phyloP scores from a whole-genome alignment of 2,797 vertebrate genomes.

The Buceros bicornis region DNA sequence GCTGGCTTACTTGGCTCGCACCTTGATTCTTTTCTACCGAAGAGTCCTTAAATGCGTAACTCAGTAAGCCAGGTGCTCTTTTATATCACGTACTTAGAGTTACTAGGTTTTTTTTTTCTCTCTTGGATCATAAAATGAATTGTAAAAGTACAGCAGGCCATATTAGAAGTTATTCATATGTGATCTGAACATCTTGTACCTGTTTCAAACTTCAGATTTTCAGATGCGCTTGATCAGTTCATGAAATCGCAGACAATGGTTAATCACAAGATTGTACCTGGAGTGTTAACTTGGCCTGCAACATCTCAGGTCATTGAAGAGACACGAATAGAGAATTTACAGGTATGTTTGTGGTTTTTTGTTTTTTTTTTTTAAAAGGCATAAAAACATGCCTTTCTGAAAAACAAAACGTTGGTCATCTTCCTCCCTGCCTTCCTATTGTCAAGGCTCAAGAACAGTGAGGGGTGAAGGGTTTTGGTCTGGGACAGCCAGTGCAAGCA shows the following conservation, averaged over 20 bases:
- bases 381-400: not conserved
- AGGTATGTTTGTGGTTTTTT: slow-evolving; percentile 56
- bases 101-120: not conserved
- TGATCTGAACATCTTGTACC: not conserved
- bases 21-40: not conserved
- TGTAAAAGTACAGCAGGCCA: accelerated
- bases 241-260: slow-evolving; percentile 87
- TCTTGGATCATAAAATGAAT: not conserved
- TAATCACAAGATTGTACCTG: slow-evolving; percentile 85
- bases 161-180: not conserved
- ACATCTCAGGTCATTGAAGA: slow-evolving; percentile 89
- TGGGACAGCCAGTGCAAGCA: not conserved
- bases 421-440: not conserved
- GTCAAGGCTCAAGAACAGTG: no score
- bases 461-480: not conserved
- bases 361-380: not conserved
- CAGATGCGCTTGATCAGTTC: slow-evolving; percentile 87
- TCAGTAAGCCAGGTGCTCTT: not conserved
- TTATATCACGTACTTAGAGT: not conserved
- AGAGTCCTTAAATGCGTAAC: not conserved
- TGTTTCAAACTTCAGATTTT: slow-evolving; percentile 81
- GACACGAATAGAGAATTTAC: slow-evolving; percentile 80
- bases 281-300: slow-evolving; percentile 92
- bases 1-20: not conserved
- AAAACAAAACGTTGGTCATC: not conserved